Evolutionary conservation across 2,113 vertebrate species (phyloP).

Genomic region (Chionomys nivalis): DNA sequence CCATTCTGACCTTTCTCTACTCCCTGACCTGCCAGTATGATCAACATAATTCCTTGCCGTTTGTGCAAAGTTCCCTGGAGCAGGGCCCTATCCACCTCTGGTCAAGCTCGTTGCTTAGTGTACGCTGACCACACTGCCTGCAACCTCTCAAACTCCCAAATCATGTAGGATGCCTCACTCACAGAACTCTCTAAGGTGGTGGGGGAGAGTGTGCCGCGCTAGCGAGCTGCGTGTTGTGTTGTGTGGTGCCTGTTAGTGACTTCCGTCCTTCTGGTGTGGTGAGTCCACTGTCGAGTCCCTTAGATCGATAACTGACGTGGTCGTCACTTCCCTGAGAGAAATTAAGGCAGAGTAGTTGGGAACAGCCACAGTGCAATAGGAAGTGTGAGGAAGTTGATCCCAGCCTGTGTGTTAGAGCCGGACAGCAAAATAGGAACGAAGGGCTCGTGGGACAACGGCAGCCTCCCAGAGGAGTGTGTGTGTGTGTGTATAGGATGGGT

Average conservation of each 20-base stretch:
- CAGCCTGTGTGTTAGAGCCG: not conserved
- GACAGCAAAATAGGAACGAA: not conserved
- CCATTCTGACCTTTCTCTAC: not conserved
- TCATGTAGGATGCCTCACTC: not conserved
- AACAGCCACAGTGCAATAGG: not conserved
- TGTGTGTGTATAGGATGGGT: not conserved
- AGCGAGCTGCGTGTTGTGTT: not conserved
- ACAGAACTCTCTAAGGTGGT: not conserved
- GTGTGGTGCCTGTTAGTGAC: not conserved
- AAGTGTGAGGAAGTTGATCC: conserved; percentile 7
- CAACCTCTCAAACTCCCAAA: not conserved
- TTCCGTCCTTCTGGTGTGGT: not conserved
- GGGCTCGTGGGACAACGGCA: not conserved
- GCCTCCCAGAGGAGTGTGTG: not conserved
- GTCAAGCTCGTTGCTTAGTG: not conserved
- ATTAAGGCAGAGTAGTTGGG: not conserved
- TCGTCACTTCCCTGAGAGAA: not conserved
- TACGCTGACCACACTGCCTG: not conserved
- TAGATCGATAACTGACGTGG: not conserved
- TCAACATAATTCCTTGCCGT: not conserved
- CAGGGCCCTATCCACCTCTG: not conserved
- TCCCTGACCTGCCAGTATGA: not conserved
- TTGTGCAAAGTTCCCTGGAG: not conserved
- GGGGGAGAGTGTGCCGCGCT: not conserved
- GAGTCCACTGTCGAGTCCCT: not conserved